Percentiles rank a stretch among this genome's conserved stretches.
phyloP scores from a whole-genome alignment of 1,140 invertebrate species.

The Plectrocnemia conspersa region DNA sequence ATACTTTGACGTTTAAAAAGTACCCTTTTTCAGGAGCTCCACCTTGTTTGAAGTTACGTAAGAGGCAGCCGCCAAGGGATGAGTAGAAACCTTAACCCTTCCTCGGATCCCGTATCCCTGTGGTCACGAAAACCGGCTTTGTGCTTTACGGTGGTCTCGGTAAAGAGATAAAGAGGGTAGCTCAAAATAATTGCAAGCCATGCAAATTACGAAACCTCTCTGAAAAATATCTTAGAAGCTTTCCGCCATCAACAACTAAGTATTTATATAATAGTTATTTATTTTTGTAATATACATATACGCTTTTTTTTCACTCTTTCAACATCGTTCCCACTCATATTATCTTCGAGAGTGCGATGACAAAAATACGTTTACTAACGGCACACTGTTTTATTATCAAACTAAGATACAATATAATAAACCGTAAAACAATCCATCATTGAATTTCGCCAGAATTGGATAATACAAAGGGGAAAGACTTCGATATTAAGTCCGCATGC shows the following conservation, averaged over 20 bases:
- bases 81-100: constrained; percentile 11
- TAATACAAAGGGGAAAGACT: background rate
- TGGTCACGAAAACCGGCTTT: constrained; percentile 23
- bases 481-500: constrained; percentile 7
- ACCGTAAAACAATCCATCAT: constrained; percentile 24
- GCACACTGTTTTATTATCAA: too few relatives aligned
- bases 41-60: background rate
- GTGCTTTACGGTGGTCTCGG: constrained; percentile 2
- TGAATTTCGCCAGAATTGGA: constrained; percentile 13
- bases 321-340: too few relatives aligned
- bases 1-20: too few relatives aligned
- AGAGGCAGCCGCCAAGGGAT: background rate
- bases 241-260: too few relatives aligned
- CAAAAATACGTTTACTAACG: too few relatives aligned
- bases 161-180: background rate
- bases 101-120: constrained; percentile 10
- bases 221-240: constrained; percentile 15
- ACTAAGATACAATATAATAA: constrained; percentile 20
- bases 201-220: constrained; percentile 23
- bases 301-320: too few relatives aligned
- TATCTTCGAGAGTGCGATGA: too few relatives aligned
- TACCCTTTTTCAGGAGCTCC: background rate
- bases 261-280: too few relatives aligned
- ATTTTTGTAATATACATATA: too few relatives aligned
- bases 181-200: constrained; percentile 22